Evolutionary conservation across 2,797 vertebrate genomes (phyloP).

Genomic region (Poeciliopsis presidionis): DNA sequence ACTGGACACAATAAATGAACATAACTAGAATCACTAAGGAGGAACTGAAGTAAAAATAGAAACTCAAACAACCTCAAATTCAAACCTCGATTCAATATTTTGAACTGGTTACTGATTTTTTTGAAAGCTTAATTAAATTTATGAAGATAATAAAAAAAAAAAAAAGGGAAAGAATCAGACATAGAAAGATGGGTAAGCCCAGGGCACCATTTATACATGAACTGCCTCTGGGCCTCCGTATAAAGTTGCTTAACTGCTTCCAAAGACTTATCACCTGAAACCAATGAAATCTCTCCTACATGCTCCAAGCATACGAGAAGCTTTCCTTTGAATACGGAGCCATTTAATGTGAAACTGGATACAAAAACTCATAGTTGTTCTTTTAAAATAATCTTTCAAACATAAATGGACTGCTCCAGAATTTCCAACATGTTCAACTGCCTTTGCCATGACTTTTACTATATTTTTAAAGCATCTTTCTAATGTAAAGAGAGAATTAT

Average conservation of each 20-base stretch:
- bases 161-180: background rate
- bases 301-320: conserved; percentile 8
- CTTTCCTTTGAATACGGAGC: conserved; percentile 23
- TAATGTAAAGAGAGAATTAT: background rate
- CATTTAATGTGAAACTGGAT: conserved; percentile 45
- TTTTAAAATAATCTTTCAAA: background rate
- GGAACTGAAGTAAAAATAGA: no score
- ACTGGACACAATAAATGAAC: no score
- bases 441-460: background rate
- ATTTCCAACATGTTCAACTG: background rate
- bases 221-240: background rate
- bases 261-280: background rate
- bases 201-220: background rate
- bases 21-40: no score
- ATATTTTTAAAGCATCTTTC: background rate
- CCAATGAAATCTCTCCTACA: conserved; percentile 21
- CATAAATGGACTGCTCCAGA: background rate
- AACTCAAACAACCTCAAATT: background rate
- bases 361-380: conserved; percentile 11
- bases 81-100: background rate
- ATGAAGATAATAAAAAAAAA: background rate
- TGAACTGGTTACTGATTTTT: background rate
- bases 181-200: background rate
- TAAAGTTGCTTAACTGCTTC: background rate
- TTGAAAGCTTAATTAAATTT: background rate